phyloP scores from a whole-genome alignment of 2,797 vertebrate genomes.

The Emys orbicularis region DNA sequence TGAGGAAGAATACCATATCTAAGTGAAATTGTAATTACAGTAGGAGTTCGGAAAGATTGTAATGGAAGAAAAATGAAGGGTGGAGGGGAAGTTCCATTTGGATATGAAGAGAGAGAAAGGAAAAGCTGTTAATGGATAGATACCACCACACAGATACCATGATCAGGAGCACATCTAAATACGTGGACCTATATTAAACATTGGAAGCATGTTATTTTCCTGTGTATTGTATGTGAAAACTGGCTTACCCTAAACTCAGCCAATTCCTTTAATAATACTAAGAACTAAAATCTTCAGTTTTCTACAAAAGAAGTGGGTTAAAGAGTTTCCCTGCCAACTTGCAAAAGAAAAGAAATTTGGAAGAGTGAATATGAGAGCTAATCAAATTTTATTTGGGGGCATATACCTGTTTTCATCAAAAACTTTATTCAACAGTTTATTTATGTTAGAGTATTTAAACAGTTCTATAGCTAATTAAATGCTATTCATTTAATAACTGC shows the following conservation, averaged over 20 bases:
- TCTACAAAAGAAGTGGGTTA: not conserved
- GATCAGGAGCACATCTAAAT: not conserved
- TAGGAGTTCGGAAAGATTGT: not conserved
- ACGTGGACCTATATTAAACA: accelerated
- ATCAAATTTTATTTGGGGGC: not conserved
- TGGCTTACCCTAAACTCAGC: not conserved
- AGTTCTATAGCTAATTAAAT: not conserved
- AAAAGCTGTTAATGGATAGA: not conserved
- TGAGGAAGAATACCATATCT: not conserved
- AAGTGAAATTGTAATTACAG: not conserved
- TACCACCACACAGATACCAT: not conserved
- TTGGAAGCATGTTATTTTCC: not conserved
- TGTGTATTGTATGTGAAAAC: not conserved
- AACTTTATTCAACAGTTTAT: not conserved
- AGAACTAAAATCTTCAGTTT: not conserved
- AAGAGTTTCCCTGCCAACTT: accelerated
- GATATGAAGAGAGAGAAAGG: not conserved
- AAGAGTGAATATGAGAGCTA: not conserved
- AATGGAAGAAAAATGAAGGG: accelerated
- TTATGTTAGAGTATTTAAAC: not conserved
- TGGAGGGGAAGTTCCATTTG: not conserved
- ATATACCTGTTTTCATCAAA: conserved; percentile 10
- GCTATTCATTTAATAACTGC: not conserved
- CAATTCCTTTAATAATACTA: not conserved
- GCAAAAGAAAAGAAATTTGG: not conserved